These are phyloP conservation scores for Drosophila hawaiiensis DNA, from an alignment of 2,888 invertebrate genomes.

Conservation along the genomic window DNA sequence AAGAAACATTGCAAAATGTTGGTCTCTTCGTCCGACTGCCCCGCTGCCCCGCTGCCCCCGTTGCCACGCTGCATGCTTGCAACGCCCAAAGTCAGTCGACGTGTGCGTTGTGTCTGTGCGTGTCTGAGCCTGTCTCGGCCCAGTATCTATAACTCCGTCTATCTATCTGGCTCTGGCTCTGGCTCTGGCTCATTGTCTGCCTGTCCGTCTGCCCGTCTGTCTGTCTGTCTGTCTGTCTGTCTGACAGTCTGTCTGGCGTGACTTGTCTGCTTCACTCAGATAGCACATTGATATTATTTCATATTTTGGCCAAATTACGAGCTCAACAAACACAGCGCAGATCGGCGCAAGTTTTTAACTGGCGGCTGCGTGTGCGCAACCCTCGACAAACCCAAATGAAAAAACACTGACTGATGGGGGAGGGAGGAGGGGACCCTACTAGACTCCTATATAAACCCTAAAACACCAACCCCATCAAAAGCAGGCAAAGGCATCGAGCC, in stretches of 20 bases:
- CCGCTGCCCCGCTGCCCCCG: not conserved
- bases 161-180: conserved; percentile 11
- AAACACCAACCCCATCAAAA: conserved; percentile 45
- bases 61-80: conserved; percentile 24
- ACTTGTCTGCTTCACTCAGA: conserved; percentile 45
- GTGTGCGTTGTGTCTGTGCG: conserved; percentile 58
- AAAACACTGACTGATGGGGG: not conserved
- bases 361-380: conserved; percentile 60
- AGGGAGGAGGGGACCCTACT: conserved; percentile 27
- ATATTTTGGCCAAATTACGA: conserved; percentile 65
- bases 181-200: not conserved
- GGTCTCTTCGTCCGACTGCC: conserved; percentile 6
- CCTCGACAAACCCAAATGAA: conserved; percentile 21
- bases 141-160: conserved; percentile 44
- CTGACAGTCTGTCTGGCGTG: conserved; percentile 39
- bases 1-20: conserved; percentile 52
- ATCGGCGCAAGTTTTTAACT: conserved; percentile 61
- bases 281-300: conserved; percentile 63
- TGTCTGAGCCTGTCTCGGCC: conserved; percentile 47
- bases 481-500: conserved; percentile 53
- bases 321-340: conserved; percentile 27
- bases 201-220: not conserved
- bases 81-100: conserved; percentile 49
- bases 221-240: conserved; percentile 9
- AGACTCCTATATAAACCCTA: conserved; percentile 52